A percentile compares a stretch with the other conserved stretches of the same genome.
Evolutionary conservation across 2,888 invertebrate species (phyloP).

Genomic region (Euplexia lucipara): DNA sequence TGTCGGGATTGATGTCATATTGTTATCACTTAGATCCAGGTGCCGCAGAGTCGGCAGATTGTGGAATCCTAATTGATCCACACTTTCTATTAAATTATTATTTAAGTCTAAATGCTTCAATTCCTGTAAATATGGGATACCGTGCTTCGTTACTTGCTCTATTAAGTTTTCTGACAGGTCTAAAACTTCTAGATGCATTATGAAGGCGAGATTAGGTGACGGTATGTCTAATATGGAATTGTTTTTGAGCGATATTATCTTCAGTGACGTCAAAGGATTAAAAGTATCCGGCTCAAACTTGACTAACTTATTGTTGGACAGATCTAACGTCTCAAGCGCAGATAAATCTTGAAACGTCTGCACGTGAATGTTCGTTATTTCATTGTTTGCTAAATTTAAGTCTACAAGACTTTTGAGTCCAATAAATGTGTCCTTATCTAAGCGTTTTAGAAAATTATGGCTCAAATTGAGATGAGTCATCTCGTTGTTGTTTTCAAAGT

Average conservation of each 20-base stretch:
- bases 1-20: conserved; percentile 95
- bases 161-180: conserved; percentile 95
- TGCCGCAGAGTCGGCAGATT: conserved; percentile 93
- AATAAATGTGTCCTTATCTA: conserved; percentile 94
- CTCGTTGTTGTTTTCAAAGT: conserved; percentile 95
- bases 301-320: conserved; percentile 94
- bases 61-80: conserved; percentile 94
- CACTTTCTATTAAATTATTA: conserved; percentile 94
- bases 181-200: conserved; percentile 93
- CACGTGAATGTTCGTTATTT: conserved; percentile 93
- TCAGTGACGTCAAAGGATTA: conserved; percentile 93
- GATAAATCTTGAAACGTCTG: conserved; percentile 95
- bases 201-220: conserved; percentile 92
- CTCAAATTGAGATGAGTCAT: conserved; percentile 95
- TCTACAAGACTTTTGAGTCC: conserved; percentile 93
- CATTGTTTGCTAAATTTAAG: conserved; percentile 95
- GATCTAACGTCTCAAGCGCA: conserved; percentile 93
- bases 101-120: conserved; percentile 93
- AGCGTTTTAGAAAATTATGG: conserved; percentile 93
- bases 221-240: conserved; percentile 96
- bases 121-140: conserved; percentile 94
- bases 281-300: conserved; percentile 94
- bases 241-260: conserved; percentile 94
- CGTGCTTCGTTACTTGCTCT: conserved; percentile 93
- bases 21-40: conserved; percentile 95